A percentile compares a stretch with the other conserved stretches of the same genome.
phyloP scores from a whole-genome alignment of 2,113 vertebrate species.

The Sebastes fasciatus region DNA sequence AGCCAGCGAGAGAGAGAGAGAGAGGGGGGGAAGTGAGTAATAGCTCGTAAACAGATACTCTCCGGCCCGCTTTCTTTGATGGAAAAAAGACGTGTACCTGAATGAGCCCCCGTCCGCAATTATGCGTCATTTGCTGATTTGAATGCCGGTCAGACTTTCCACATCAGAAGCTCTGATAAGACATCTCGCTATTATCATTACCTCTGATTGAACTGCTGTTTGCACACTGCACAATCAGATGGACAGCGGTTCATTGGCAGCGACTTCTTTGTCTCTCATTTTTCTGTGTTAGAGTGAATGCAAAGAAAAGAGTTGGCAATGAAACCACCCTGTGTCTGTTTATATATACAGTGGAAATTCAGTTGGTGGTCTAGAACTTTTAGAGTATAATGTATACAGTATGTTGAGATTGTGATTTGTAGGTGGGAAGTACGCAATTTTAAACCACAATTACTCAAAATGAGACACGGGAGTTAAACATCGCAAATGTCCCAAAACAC shows the following conservation, averaged over 20 bases:
- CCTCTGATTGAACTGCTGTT: constrained; percentile 34
- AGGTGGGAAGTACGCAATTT: constrained; percentile 29
- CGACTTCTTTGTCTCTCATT: neutral
- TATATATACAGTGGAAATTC: constrained; percentile 35
- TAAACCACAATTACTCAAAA: constrained; percentile 19
- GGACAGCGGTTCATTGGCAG: neutral
- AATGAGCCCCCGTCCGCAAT: constrained; percentile 57
- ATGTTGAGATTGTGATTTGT: constrained; percentile 30
- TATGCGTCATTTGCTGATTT: constrained; percentile 64
- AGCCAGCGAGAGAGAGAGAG: constrained; percentile 54
- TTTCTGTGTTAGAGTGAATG: constrained; percentile 6
- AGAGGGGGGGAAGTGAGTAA: constrained; percentile 74
- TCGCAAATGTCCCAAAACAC: neutral
- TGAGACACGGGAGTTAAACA: constrained; percentile 16
- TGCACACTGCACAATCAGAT: constrained; percentile 19
- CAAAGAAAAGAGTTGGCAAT: constrained; percentile 13
- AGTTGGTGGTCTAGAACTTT: constrained; percentile 32
- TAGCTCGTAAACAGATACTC: constrained; percentile 74
- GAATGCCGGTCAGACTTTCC: constrained; percentile 61
- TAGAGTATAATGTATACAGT: constrained; percentile 28
- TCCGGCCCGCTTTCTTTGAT: constrained; percentile 64
- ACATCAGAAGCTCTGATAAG: constrained; percentile 63
- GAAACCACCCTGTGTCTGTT: constrained; percentile 18
- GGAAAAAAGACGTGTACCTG: constrained; percentile 56
- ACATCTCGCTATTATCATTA: constrained; percentile 34